A percentile compares a stretch with the other conserved stretches of the same genome.
Evolutionary conservation across 2,113 vertebrate species (phyloP).

Genomic region (Leptodactylus fuscus): DNA sequence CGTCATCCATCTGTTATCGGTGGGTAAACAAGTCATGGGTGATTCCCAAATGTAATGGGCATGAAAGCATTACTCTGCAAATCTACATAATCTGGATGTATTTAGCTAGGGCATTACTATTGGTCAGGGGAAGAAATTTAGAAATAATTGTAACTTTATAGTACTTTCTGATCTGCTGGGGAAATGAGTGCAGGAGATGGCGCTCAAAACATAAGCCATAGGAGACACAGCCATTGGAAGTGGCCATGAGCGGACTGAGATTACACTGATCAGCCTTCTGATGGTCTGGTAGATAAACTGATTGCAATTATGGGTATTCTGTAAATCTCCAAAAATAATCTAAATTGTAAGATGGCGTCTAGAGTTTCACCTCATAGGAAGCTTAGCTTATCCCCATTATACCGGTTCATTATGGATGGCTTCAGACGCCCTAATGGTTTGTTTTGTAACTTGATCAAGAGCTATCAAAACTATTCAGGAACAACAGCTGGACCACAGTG

Average conservation of each 20-base stretch:
- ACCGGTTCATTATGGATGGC: not conserved
- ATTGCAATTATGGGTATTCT: not conserved
- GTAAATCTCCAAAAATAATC: not conserved
- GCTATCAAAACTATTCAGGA: too few species aligned
- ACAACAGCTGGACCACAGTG: too few species aligned
- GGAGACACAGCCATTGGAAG: not conserved
- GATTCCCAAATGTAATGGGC: not conserved
- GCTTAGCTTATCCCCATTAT: not conserved
- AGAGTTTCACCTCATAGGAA: not conserved
- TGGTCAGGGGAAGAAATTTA: too few species aligned
- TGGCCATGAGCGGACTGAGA: not conserved
- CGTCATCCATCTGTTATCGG: not conserved
- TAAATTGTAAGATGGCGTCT: not conserved
- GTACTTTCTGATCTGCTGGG: too few species aligned
- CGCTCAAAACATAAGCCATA: not conserved
- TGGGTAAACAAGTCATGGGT: not conserved
- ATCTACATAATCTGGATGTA: not conserved
- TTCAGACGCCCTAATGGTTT: not conserved
- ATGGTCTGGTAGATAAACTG: conserved; percentile 1
- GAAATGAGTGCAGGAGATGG: not conserved
- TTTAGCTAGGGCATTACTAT: not conserved
- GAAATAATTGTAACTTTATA: too few species aligned
- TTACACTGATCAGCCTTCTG: not conserved
- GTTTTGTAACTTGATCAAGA: not conserved
- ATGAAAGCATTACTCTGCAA: not conserved